Evolutionary conservation across 1,140 invertebrate genomes (phyloP).

Genomic region (Aculops lycopersici): DNA sequence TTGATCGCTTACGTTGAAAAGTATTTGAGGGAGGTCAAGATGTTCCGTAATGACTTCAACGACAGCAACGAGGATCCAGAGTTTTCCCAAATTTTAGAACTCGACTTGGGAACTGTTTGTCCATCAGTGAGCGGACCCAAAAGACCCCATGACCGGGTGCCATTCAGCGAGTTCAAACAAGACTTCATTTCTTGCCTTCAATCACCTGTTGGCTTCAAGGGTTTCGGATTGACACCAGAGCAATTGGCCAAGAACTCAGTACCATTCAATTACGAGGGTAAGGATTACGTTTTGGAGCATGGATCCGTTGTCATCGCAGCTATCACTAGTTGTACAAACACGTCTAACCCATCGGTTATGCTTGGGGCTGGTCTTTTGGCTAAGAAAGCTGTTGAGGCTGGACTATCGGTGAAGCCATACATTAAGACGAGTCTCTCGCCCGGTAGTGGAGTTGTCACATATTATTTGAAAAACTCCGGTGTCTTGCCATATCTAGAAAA

Average conservation of each 20-base stretch:
- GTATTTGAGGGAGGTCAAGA: constrained; percentile 42
- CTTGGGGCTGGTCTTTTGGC: constrained; percentile 54
- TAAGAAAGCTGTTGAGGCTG: constrained; percentile 70
- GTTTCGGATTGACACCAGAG: constrained; percentile 41
- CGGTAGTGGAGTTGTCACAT: constrained; percentile 84
- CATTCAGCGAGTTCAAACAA: constrained; percentile 52
- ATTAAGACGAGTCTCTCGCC: constrained; percentile 87
- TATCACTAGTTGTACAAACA: constrained; percentile 92
- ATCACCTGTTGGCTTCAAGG: constrained; percentile 83
- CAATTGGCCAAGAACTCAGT: constrained; percentile 25
- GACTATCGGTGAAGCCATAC: constrained; percentile 54
- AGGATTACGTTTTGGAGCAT: constrained; percentile 49
- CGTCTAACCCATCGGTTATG: constrained; percentile 90
- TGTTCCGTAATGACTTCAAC: constrained; percentile 45
- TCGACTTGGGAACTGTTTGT: constrained; percentile 59
- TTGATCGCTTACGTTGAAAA: constrained; percentile 49
- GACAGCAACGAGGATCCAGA: constrained; percentile 42
- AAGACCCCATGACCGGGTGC: constrained; percentile 71
- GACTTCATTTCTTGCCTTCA: constrained; percentile 57
- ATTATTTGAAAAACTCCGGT: constrained; percentile 59
- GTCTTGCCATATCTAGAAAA: constrained; percentile 52
- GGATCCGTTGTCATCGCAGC: constrained; percentile 86
- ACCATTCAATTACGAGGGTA: constrained; percentile 41
- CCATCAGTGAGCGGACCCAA: constrained; percentile 87
- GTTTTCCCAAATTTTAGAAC: constrained; percentile 49